Evolutionary conservation across 1,140 invertebrate genomes (phyloP).

Genomic region (Lepidurus arcticus): DNA sequence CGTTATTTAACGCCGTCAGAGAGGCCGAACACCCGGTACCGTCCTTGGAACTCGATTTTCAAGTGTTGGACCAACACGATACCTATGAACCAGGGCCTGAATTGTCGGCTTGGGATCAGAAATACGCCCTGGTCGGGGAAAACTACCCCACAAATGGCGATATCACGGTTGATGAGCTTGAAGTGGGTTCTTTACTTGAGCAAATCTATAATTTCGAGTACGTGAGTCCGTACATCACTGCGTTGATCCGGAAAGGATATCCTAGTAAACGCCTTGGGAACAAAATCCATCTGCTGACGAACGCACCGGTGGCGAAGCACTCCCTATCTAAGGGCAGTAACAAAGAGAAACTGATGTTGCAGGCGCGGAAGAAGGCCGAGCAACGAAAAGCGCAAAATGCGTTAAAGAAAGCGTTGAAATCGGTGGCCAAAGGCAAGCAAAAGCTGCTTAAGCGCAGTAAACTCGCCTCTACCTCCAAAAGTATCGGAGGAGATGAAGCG

Average conservation of each 20-base stretch:
- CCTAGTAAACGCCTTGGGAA: neutral
- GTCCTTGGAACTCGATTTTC: neutral
- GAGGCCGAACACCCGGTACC: neutral
- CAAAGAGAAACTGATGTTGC: neutral
- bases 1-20: neutral
- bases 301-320: neutral
- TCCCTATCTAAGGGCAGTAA: neutral
- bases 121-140: neutral
- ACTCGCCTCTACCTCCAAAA: neutral
- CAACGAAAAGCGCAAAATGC: neutral
- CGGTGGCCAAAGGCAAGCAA: neutral
- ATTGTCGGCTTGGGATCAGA: too few species aligned
- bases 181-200: neutral
- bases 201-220: slow-evolving; percentile 4
- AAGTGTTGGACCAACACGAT: neutral
- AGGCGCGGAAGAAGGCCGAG: neutral
- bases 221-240: neutral
- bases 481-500: neutral
- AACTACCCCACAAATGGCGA: neutral
- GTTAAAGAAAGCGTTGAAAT: neutral
- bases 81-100: neutral
- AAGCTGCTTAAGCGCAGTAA: neutral
- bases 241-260: neutral
- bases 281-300: neutral
- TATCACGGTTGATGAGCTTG: neutral